Evolutionary conservation across 2,797 vertebrate genomes (phyloP).

Genomic region (Petrocephalus schoutedeni): DNA sequence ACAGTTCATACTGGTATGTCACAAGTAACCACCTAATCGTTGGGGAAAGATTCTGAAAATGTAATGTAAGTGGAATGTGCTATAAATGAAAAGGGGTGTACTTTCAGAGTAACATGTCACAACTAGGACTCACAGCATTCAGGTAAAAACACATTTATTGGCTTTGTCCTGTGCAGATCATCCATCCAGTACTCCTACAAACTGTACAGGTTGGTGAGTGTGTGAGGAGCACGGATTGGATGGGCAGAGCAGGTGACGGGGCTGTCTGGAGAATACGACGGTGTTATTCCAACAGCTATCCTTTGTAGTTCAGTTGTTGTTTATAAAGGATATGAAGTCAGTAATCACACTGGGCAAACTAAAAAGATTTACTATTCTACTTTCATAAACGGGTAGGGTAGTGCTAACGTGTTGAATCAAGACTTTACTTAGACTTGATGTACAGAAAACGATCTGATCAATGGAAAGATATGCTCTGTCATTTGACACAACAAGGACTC

Average conservation of each 20-base stretch:
- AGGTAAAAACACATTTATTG: background rate
- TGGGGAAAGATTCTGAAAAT: background rate
- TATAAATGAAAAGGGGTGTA: too few relatives aligned
- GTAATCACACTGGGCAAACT: background rate
- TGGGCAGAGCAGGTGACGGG: background rate
- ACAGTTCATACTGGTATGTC: too few relatives aligned
- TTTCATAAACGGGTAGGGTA: background rate
- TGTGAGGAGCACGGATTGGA: background rate
- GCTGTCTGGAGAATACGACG: background rate
- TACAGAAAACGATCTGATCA: background rate
- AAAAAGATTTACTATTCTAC: background rate
- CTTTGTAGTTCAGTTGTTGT: background rate
- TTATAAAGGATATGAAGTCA: background rate
- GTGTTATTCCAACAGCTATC: background rate
- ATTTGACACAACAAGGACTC: background rate
- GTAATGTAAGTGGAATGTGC: background rate
- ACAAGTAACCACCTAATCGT: background rate
- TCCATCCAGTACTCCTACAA: background rate
- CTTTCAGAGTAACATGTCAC: background rate
- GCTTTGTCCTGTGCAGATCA: background rate
- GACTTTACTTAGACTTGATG: background rate
- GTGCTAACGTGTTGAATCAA: background rate
- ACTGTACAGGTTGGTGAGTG: background rate
- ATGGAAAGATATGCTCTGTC: background rate
- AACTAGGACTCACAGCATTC: background rate